Evolutionary conservation across 2,113 vertebrate species (phyloP).

Genomic region (Ptychochromis oligacanthus): DNA sequence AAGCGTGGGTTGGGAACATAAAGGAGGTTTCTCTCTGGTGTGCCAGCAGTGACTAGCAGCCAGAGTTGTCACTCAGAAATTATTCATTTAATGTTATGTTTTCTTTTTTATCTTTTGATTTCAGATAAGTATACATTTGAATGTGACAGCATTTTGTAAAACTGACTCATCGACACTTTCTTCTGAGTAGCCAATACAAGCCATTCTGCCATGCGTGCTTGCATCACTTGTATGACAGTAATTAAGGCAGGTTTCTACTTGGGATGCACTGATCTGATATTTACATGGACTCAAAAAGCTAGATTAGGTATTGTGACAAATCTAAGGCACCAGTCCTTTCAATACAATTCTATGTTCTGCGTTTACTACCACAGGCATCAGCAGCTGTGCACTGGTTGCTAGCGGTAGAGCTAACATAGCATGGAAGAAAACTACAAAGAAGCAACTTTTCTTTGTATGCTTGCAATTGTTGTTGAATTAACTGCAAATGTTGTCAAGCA

Average conservation of each 20-base stretch:
- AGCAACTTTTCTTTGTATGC: not conserved
- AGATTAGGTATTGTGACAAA: too few species aligned
- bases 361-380: not conserved
- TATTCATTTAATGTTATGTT: too few species aligned
- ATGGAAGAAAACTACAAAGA: rapidly evolving
- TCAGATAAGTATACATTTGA: not conserved
- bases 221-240: not conserved
- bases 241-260: not conserved
- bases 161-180: not conserved
- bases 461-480: not conserved
- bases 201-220: not conserved
- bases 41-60: not conserved
- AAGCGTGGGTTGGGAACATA: not conserved
- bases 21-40: not conserved
- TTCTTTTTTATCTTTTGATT: not conserved
- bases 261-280: not conserved
- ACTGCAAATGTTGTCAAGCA: not conserved
- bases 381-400: too few species aligned
- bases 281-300: not conserved
- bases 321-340: too few species aligned
- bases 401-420: not conserved
- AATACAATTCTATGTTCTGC: not conserved
- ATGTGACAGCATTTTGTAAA: not conserved
- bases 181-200: not conserved
- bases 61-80: not conserved